phyloP scores from a whole-genome alignment of 2,888 invertebrate genomes.

The Sesia apiformis region DNA sequence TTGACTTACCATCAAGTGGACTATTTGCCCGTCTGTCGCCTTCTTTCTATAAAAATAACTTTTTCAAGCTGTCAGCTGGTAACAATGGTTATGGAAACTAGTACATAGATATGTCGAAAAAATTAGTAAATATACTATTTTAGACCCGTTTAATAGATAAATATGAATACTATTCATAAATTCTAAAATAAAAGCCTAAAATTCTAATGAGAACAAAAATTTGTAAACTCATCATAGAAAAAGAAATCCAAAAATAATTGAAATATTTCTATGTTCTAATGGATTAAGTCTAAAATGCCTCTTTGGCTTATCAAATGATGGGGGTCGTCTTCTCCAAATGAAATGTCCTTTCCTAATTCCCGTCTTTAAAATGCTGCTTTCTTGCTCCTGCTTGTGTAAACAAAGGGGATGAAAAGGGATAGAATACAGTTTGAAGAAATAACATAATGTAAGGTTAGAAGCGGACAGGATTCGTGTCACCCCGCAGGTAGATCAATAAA shows the following conservation, averaged over 20 bases:
- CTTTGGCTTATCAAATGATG: constrained; percentile 67
- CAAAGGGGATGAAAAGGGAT: constrained; percentile 24
- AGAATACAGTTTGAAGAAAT: constrained; percentile 53
- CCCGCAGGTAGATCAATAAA: constrained; percentile 71
- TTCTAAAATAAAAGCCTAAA: too few relatives aligned
- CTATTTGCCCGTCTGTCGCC: too few relatives aligned
- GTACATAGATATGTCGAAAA: too few relatives aligned
- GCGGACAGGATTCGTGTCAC: constrained; percentile 53
- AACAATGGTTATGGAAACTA: too few relatives aligned
- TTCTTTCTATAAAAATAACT: too few relatives aligned
- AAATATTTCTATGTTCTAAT: constrained; percentile 47
- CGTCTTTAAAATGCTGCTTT: constrained; percentile 28
- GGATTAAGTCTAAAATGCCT: constrained; percentile 63
- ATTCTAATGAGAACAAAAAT: too few relatives aligned
- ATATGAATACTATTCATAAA: too few relatives aligned
- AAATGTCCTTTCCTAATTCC: constrained; percentile 58
- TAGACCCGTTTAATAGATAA: too few relatives aligned
- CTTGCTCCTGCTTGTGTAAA: constrained; percentile 21
- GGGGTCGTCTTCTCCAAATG: constrained; percentile 59
- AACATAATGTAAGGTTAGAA: constrained; percentile 64
- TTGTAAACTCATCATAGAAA: too few relatives aligned
- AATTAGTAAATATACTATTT: too few relatives aligned
- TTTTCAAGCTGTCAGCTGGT: too few relatives aligned
- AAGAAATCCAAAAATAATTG: constrained; percentile 22
- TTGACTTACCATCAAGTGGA: too few relatives aligned